Conservation (phyloP, 2,888 invertebrate genomes). For the Cheilosia pagana region DNA sequence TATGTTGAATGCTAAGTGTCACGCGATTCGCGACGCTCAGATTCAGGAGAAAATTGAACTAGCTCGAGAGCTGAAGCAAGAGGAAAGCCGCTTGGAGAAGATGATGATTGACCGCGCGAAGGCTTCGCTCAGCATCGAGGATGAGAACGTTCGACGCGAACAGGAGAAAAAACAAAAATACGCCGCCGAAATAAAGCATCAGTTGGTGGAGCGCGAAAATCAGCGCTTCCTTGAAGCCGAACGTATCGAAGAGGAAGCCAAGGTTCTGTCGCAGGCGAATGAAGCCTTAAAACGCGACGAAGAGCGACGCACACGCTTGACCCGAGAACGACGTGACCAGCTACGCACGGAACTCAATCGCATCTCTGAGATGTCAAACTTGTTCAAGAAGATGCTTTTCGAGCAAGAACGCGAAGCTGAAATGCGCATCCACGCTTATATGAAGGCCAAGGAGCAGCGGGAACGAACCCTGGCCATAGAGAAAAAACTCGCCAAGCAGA, state of each 20-base stretch:
- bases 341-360: conserved; percentile 81
- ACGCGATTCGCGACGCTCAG: conserved; percentile 93
- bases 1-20: conserved; percentile 92
- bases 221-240: conserved; percentile 82
- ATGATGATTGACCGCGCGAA: conserved; percentile 80
- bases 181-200: conserved; percentile 81
- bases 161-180: conserved; percentile 79
- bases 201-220: conserved; percentile 81
- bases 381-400: conserved; percentile 81
- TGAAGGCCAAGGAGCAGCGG: conserved; percentile 81
- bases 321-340: conserved; percentile 79
- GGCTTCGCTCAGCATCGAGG: conserved; percentile 80
- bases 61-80: conserved; percentile 79
- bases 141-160: conserved; percentile 78
- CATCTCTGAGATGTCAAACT: conserved; percentile 80
- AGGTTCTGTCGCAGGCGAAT: conserved; percentile 78
- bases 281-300: conserved; percentile 80
- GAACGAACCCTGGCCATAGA: conserved; percentile 80
- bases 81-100: conserved; percentile 81
- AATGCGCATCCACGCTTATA: conserved; percentile 81
- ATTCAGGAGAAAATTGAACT: conserved; percentile 86
- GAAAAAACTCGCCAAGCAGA: conserved; percentile 80
- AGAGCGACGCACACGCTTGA: conserved; percentile 78
- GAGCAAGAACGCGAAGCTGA: conserved; percentile 82
- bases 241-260: conserved; percentile 82